These are phyloP conservation scores for Scaeva pyrastri DNA, from an alignment of 2,888 invertebrate genomes.

Conservation along the genomic window DNA sequence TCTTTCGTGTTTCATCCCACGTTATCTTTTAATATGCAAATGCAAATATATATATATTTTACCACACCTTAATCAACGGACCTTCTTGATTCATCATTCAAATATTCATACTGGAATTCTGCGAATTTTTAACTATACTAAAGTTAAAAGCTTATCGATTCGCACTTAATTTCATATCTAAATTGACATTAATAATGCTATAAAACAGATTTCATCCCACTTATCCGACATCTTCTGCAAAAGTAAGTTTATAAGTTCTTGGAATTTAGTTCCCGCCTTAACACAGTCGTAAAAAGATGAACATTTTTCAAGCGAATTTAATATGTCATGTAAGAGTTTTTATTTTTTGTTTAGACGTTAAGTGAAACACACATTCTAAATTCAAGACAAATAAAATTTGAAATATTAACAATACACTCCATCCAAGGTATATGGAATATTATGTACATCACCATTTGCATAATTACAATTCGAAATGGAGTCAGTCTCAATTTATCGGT, in stretches of 20 bases:
- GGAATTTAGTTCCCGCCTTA: neutral
- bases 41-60: too few species aligned
- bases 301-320: neutral
- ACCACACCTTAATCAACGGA: conserved; percentile 12
- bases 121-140: neutral
- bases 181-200: neutral
- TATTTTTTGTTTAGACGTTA: neutral
- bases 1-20: too few species aligned
- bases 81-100: conserved; percentile 7
- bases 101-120: conserved; percentile 3
- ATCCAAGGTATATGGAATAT: conserved; percentile 1
- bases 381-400: conserved; percentile 1
- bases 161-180: neutral
- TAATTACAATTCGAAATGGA: conserved; percentile 34
- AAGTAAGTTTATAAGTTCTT: neutral
- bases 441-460: conserved; percentile 43
- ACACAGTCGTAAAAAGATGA: neutral
- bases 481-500: conserved; percentile 12
- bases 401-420: conserved; percentile 5
- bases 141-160: neutral
- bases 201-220: conserved; percentile 8
- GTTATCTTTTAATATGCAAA: conserved; percentile 15
- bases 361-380: neutral
- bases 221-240: neutral
- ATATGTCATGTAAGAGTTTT: neutral